These are phyloP conservation scores for Raja brachyura DNA, from an alignment of 2,113 vertebrate genomes.

Conservation along the genomic window DNA sequence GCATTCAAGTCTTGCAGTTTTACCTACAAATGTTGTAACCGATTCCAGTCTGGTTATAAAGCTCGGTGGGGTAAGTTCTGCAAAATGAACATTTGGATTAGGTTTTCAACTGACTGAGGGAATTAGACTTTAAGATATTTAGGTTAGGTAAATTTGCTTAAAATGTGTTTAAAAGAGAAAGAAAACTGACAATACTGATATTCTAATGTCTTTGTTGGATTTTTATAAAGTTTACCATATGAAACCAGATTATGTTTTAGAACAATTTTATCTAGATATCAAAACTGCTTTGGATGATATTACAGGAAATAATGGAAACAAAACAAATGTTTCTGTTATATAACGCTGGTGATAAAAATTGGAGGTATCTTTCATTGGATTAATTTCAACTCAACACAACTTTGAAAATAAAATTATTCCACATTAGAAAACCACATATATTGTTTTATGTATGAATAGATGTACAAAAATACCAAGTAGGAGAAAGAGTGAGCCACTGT, in stretches of 20 bases:
- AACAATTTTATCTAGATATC: background rate
- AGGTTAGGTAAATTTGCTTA: background rate
- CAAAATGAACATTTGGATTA: slow-evolving; percentile 63
- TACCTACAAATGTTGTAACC: slow-evolving; percentile 85
- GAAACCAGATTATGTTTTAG: background rate
- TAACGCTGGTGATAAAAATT: background rate
- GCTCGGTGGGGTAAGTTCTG: slow-evolving; percentile 88
- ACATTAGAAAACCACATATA: too few relatives aligned
- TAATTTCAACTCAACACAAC: background rate
- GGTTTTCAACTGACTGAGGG: background rate
- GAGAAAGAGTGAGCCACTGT: too few relatives aligned
- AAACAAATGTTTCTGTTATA: background rate
- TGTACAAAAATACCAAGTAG: too few relatives aligned
- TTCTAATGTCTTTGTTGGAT: background rate
- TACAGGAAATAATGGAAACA: background rate
- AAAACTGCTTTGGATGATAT: background rate
- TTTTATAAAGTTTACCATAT: background rate
- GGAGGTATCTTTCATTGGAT: background rate
- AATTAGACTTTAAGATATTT: background rate
- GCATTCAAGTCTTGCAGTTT: slow-evolving; percentile 79
- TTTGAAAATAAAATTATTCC: background rate
- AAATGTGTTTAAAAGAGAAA: slow-evolving; percentile 22
- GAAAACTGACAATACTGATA: background rate
- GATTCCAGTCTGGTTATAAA: slow-evolving; percentile 90
- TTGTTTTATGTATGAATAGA: background rate